These are phyloP conservation scores for Melieria crassipennis DNA, from an alignment of 2,888 invertebrate species.

Conservation along the genomic window DNA sequence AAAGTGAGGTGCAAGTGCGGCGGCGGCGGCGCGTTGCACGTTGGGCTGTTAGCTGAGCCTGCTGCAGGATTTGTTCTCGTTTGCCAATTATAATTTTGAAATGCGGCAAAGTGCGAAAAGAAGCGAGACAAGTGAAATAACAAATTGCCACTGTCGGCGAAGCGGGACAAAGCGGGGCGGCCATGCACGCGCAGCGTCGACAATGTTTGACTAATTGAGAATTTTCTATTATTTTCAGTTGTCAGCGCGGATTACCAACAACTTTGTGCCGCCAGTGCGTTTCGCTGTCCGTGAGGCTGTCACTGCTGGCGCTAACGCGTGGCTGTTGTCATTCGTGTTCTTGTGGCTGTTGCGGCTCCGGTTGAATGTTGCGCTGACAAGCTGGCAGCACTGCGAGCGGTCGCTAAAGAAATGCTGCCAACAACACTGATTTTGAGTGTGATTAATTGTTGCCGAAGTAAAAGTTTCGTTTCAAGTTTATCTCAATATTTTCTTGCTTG, in stretches of 20 bases:
- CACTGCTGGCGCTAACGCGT: neutral
- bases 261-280: neutral
- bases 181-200: neutral
- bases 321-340: conserved; percentile 2
- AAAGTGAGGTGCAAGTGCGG: conserved; percentile 3
- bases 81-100: conserved; percentile 34
- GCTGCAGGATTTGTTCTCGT: neutral
- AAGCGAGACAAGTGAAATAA: conserved; percentile 13
- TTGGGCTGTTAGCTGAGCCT: too few species aligned
- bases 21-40: too few species aligned
- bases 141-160: conserved; percentile 16
- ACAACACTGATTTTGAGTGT: conserved; percentile 26
- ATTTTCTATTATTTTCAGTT: conserved; percentile 32
- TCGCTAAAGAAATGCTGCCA: neutral
- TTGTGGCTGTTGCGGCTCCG: neutral
- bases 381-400: too few species aligned
- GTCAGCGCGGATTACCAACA: conserved; percentile 32
- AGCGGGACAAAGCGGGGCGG: neutral
- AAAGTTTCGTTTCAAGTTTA: conserved; percentile 16
- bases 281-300: neutral
- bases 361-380: conserved; percentile 5
- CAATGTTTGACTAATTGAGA: conserved; percentile 30
- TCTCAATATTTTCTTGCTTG: neutral
- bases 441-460: conserved; percentile 28
- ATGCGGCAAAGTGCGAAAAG: conserved; percentile 8